These are phyloP conservation scores for Drosophila ercepeae DNA, from an alignment of 1,140 invertebrate species.

Conservation along the genomic window DNA sequence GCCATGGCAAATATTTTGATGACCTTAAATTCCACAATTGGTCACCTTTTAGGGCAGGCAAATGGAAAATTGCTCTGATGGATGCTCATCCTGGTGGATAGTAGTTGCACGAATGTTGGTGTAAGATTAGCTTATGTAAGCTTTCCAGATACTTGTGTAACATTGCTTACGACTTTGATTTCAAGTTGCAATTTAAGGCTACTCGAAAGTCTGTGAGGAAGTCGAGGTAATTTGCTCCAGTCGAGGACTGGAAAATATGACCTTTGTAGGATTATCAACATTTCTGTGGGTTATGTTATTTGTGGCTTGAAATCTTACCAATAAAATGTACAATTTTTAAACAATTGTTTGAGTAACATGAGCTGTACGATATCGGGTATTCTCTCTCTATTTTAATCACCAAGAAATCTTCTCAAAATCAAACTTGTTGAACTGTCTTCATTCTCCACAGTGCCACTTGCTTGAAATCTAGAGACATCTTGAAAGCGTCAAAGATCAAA, in stretches of 20 bases:
- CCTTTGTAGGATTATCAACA: neutral
- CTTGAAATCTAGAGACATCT: too few relatives aligned
- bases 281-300: too few relatives aligned
- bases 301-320: too few relatives aligned
- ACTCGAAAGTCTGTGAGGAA: neutral
- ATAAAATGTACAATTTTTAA: too few relatives aligned
- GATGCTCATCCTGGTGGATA: neutral
- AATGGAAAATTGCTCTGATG: neutral
- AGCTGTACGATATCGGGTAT: too few relatives aligned
- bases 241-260: neutral
- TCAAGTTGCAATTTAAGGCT: neutral
- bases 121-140: slow-evolving; percentile 22
- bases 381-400: too few relatives aligned
- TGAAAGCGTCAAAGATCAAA: slow-evolving; percentile 5
- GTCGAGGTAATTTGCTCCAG: neutral
- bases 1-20: slow-evolving; percentile 61
- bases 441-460: too few relatives aligned
- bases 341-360: too few relatives aligned
- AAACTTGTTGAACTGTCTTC: too few relatives aligned
- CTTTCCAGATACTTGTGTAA: slow-evolving; percentile 11
- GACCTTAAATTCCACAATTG: slow-evolving; percentile 12
- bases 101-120: slow-evolving; percentile 6
- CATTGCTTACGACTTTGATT: neutral
- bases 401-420: too few relatives aligned
- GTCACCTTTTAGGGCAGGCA: slow-evolving; percentile 1